phyloP scores from a whole-genome alignment of 2,888 invertebrate genomes.

The Orthosia gracilis region DNA sequence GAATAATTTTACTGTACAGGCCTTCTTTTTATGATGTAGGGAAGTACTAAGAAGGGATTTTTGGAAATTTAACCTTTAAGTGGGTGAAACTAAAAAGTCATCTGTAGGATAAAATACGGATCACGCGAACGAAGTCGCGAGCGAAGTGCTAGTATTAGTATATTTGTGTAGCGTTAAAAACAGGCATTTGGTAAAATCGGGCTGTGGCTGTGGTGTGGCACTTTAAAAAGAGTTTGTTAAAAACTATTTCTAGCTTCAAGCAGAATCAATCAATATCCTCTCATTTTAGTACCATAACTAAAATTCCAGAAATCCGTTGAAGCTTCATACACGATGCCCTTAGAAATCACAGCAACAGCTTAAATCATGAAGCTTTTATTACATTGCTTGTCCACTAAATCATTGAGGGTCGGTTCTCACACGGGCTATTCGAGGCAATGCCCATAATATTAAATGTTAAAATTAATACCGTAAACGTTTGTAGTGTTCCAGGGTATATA shows the following conservation, averaged over 20 bases:
- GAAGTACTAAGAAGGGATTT: too few relatives aligned
- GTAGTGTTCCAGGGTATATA: constrained; percentile 24
- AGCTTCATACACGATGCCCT: neutral
- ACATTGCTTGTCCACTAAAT: constrained; percentile 58
- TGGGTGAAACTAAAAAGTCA: too few relatives aligned
- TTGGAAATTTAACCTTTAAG: too few relatives aligned
- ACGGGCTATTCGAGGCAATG: neutral
- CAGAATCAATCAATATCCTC: neutral
- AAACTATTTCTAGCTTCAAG: neutral
- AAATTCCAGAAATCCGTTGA: neutral
- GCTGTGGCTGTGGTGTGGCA: too few relatives aligned
- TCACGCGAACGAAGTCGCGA: too few relatives aligned
- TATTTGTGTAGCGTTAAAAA: too few relatives aligned
- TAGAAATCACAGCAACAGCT: constrained; percentile 12
- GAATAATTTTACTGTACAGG: too few relatives aligned
- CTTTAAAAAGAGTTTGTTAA: too few relatives aligned
- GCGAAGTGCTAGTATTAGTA: too few relatives aligned
- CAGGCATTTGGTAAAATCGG: too few relatives aligned
- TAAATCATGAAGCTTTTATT: constrained; percentile 54
- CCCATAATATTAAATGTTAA: constrained; percentile 22
- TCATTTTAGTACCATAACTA: neutral
- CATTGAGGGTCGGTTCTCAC: constrained; percentile 43
- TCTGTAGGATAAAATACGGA: too few relatives aligned
- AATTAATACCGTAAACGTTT: constrained; percentile 35
- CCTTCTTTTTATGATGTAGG: too few relatives aligned